Evolutionary conservation across 2,888 invertebrate species (phyloP).

Genomic region (Trissonchulus sp.): DNA sequence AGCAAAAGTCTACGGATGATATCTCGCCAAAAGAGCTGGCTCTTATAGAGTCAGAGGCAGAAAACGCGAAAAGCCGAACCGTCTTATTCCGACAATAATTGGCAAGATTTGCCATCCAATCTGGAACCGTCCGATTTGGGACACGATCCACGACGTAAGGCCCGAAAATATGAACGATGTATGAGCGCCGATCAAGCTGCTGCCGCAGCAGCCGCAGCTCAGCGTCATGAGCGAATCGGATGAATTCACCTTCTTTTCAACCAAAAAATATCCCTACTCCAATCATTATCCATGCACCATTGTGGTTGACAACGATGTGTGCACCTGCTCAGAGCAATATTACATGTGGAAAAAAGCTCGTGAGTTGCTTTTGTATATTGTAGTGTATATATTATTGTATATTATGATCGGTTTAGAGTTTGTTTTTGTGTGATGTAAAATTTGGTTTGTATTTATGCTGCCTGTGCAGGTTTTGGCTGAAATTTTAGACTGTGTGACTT

Average conservation of each 20-base stretch:
- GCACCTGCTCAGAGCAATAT: slow-evolving; percentile 51
- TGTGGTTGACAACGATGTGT: slow-evolving; percentile 41
- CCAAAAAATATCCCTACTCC: slow-evolving; percentile 47
- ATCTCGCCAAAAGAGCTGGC: neutral
- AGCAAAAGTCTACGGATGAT: neutral
- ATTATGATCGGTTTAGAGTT: too few relatives aligned
- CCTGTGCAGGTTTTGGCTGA: too few relatives aligned
- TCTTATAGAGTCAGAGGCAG: neutral
- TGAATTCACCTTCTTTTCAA: slow-evolving; percentile 47
- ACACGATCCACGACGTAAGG: neutral
- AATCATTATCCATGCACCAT: slow-evolving; percentile 48
- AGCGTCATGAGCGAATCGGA: slow-evolving; percentile 17
- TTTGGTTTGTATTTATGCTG: too few relatives aligned
- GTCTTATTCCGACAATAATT: neutral
- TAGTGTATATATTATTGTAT: too few relatives aligned
- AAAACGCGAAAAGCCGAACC: neutral
- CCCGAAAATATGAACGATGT: neutral
- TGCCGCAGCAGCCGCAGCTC: neutral
- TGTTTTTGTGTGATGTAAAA: too few relatives aligned
- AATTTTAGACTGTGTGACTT: too few relatives aligned
- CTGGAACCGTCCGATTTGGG: neutral
- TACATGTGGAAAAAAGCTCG: slow-evolving; percentile 53
- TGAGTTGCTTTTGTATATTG: too few relatives aligned
- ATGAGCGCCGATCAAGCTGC: neutral
- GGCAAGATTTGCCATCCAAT: neutral